Evolutionary conservation across 2,888 invertebrate genomes (phyloP).

Genomic region (Macrophya annulata): DNA sequence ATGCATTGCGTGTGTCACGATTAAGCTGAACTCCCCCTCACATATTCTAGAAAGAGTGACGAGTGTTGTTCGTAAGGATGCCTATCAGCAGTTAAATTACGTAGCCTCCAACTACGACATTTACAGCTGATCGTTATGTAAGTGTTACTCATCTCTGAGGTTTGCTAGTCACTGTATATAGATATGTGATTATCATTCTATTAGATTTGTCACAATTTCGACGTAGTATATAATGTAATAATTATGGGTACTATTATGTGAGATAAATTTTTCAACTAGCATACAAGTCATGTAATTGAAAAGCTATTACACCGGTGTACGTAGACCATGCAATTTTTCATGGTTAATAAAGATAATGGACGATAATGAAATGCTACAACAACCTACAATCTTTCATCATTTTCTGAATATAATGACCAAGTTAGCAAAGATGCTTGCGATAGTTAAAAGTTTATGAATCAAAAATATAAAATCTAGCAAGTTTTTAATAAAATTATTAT

Average conservation of each 20-base stretch:
- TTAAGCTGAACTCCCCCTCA: constrained; percentile 25
- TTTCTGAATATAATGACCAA: constrained; percentile 17
- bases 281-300: constrained; percentile 16
- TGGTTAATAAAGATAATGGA: background rate
- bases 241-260: background rate
- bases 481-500: constrained; percentile 44
- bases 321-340: constrained; percentile 3
- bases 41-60: constrained; percentile 17
- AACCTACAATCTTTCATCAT: background rate
- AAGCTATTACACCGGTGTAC: background rate
- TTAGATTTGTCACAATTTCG: constrained; percentile 14
- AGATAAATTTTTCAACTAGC: background rate
- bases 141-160: background rate
- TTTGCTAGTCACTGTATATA: background rate
- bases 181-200: constrained; percentile 8
- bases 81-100: constrained; percentile 18
- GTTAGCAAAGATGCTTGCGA: constrained; percentile 4
- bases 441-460: constrained; percentile 14
- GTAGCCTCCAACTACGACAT: background rate
- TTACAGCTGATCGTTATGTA: constrained; percentile 28
- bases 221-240: constrained; percentile 9
- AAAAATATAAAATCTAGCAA: constrained; percentile 10
- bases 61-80: constrained; percentile 22
- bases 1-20: constrained; percentile 42
- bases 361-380: background rate